phyloP scores from a whole-genome alignment of 2,113 vertebrate species.

The Harpagus bidentatus region DNA sequence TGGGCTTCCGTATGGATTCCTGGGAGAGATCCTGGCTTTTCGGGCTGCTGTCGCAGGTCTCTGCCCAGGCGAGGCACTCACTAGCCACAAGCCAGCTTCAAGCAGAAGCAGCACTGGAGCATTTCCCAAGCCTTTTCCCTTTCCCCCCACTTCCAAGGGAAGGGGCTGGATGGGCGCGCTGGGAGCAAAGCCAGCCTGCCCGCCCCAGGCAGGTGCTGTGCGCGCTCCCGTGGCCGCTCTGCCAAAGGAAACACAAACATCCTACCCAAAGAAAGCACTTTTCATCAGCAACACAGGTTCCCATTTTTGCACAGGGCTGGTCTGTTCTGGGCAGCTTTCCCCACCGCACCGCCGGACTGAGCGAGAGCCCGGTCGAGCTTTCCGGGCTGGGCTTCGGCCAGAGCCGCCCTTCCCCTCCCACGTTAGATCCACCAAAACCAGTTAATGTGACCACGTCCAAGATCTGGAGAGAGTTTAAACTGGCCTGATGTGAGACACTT shows the following conservation, averaged over 20 bases:
- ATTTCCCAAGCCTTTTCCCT: not conserved
- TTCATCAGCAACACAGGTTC: constrained; percentile 46
- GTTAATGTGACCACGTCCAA: rapidly evolving
- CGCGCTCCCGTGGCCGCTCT: not conserved
- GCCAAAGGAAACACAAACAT: constrained; percentile 63
- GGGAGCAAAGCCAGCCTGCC: not conserved
- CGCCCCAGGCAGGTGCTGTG: constrained; percentile 1
- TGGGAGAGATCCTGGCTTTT: not conserved
- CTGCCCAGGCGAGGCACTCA: not conserved
- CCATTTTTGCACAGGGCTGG: constrained; percentile 11
- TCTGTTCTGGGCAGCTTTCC: constrained; percentile 34
- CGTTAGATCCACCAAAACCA: not conserved
- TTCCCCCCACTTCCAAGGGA: not conserved
- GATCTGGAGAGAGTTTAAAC: not conserved
- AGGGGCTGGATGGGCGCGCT: not conserved
- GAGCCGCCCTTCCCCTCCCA: not conserved
- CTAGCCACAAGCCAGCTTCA: not conserved
- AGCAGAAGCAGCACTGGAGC: not conserved
- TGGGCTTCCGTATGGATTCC: not conserved
- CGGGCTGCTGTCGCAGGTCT: not conserved
- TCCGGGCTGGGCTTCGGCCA: not conserved
- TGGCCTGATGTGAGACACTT: not conserved
- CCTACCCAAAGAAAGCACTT: constrained; percentile 54
- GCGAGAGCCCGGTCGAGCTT: not conserved
- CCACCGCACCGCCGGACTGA: not conserved